A percentile compares a stretch with the other conserved stretches of the same genome.
These are phyloP conservation scores for Apostichopus leukothele DNA, from an alignment of 53 echinoderm and acorn worm species.

Conservation along the genomic window DNA sequence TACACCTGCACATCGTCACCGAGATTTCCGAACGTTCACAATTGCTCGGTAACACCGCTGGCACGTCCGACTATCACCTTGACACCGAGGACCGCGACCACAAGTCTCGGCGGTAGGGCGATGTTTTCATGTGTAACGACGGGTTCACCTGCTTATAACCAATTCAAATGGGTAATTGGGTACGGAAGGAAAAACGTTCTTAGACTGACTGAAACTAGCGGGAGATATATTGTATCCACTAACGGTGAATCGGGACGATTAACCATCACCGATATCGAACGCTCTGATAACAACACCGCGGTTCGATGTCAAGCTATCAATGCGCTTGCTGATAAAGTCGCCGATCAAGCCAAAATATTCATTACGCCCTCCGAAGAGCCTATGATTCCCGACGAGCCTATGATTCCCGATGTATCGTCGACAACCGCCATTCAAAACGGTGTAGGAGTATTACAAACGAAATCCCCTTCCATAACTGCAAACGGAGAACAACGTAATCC, in stretches of 20 bases:
- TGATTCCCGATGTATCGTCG: not conserved
- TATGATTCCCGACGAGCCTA: not conserved
- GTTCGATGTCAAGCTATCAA: slow-evolving; percentile 39
- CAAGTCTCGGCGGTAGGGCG: not conserved
- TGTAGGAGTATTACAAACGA: not conserved
- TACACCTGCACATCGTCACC: slow-evolving; percentile 35
- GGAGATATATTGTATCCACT: slow-evolving; percentile 30
- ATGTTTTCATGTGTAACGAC: slow-evolving; percentile 26
- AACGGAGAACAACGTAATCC: not conserved
- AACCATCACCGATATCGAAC: not conserved
- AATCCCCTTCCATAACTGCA: not conserved
- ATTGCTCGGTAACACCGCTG: slow-evolving; percentile 13
- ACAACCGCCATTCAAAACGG: not conserved
- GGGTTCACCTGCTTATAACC: slow-evolving; percentile 20
- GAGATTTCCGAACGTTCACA: slow-evolving; percentile 3
- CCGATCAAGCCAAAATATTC: not conserved
- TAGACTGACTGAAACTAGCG: slow-evolving; percentile 1
- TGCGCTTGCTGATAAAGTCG: not conserved
- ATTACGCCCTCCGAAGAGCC: not conserved
- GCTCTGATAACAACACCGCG: slow-evolving; percentile 40
- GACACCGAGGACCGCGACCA: not conserved
- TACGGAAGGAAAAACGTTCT: not conserved
- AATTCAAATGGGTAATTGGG: slow-evolving; percentile 28
- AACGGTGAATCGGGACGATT: slow-evolving; percentile 9
- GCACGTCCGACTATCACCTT: not conserved